Conservation (phyloP, 2,797 vertebrate species). For the Luscinia megarhynchos region DNA sequence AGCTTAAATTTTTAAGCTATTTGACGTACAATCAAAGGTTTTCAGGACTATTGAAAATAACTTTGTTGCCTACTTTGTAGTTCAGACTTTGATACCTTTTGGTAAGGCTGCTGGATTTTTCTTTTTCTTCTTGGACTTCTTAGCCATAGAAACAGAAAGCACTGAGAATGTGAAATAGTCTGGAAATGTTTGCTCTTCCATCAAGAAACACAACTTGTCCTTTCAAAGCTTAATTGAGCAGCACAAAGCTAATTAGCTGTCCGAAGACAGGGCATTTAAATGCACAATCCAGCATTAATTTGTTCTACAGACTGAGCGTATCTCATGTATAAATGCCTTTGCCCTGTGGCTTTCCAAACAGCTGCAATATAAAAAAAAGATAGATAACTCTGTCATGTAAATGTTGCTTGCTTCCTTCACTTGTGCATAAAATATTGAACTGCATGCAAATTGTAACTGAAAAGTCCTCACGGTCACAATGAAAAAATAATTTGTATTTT, state of each 20-base stretch:
- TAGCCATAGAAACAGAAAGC: conserved; percentile 45
- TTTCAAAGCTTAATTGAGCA: conserved; percentile 84
- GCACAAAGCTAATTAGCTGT: conserved; percentile 83
- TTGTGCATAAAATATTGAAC: conserved; percentile 61
- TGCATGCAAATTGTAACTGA: conserved; percentile 55
- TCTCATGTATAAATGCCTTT: conserved; percentile 79
- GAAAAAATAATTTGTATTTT: conserved; percentile 29
- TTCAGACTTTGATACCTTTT: conserved; percentile 47
- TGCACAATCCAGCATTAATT: conserved; percentile 82
- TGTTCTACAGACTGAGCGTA: conserved; percentile 79
- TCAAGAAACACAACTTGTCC: conserved; percentile 79
- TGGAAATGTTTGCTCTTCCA: conserved; percentile 76
- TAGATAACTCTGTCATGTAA: conserved; percentile 77
- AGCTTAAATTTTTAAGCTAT: conserved; percentile 1
- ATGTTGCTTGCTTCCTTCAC: conserved; percentile 58
- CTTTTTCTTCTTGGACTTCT: conserved; percentile 57
- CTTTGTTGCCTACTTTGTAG: conserved; percentile 48
- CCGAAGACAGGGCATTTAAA: conserved; percentile 81
- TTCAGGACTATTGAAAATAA: conserved; percentile 39
- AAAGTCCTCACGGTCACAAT: conserved; percentile 32
- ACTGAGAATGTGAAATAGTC: conserved; percentile 64
- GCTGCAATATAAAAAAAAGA: conserved; percentile 77
- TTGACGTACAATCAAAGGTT: conserved; percentile 43
- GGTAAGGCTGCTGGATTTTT: conserved; percentile 5
- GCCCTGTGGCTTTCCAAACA: conserved; percentile 77